A percentile compares a stretch with the other conserved stretches of the same genome.
Evolutionary conservation across 37 sponge, comb jelly and placozoan species (phyloP).

Genomic region (Eunapius fragilis): DNA sequence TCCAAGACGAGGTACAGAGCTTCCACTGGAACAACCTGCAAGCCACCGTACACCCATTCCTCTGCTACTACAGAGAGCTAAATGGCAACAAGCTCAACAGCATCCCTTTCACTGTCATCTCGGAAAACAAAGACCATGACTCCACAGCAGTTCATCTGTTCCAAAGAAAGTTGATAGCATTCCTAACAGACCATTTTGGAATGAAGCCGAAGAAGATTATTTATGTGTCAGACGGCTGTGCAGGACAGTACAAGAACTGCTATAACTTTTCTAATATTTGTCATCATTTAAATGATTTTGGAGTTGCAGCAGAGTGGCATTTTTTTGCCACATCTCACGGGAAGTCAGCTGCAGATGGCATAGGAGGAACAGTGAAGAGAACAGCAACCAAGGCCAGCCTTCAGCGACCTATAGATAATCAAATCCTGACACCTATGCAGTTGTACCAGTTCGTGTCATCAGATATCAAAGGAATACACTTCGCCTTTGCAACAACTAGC

Average conservation of each 20-base stretch:
- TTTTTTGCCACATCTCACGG: slow-evolving; percentile 45
- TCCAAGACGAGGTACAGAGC: slow-evolving; percentile 60
- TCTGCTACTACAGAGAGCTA: slow-evolving; percentile 21
- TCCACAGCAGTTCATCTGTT: slow-evolving; percentile 41
- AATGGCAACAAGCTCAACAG: slow-evolving; percentile 25
- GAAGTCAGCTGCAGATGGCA: slow-evolving; percentile 59
- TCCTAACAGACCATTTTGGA: slow-evolving; percentile 17
- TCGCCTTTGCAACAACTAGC: slow-evolving; percentile 10
- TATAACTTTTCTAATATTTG: slow-evolving; percentile 10
- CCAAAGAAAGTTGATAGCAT: slow-evolving; percentile 46
- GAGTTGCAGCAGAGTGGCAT: slow-evolving; percentile 25
- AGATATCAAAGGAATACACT: slow-evolving; percentile 20
- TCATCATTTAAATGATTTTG: slow-evolving; percentile 28
- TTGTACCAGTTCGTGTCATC: slow-evolving; percentile 35
- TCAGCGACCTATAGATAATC: slow-evolving; percentile 27
- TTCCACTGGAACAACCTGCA: slow-evolving; percentile 70
- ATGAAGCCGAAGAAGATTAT: slow-evolving; percentile 14
- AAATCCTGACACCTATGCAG: slow-evolving; percentile 61
- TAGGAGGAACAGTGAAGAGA: slow-evolving; percentile 68
- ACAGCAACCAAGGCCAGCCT: slow-evolving; percentile 56
- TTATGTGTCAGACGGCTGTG: slow-evolving; percentile 58
- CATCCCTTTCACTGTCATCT: slow-evolving; percentile 38
- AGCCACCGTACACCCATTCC: slow-evolving; percentile 64
- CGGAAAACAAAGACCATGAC: slow-evolving; percentile 50
- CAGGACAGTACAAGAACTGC: slow-evolving; percentile 12